Conservation (phyloP, 2,113 vertebrate genomes). For the Grus americana region DNA sequence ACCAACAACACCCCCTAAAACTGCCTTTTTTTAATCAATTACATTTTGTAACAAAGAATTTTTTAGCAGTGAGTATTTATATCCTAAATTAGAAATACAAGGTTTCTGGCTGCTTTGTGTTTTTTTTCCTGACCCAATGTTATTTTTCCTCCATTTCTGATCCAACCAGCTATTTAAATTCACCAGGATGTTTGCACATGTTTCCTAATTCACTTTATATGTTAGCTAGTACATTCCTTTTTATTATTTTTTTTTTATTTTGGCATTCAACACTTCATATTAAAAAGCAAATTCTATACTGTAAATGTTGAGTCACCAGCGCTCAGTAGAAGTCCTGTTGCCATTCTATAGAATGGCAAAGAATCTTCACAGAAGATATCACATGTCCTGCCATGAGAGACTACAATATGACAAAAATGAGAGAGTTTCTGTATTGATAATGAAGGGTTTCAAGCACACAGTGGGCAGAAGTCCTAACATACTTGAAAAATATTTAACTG, state of each 20-base stretch:
- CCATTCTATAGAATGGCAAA: neutral
- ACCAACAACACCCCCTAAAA: neutral
- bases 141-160: constrained; percentile 65
- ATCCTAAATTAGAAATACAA: constrained; percentile 29
- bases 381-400: constrained; percentile 1
- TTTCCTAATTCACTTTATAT: constrained; percentile 35
- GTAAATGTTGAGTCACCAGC: neutral
- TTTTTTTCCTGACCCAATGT: constrained; percentile 44
- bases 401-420: constrained; percentile 55
- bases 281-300: neutral
- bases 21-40: neutral
- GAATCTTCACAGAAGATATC: neutral
- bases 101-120: constrained; percentile 37
- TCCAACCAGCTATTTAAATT: constrained; percentile 55
- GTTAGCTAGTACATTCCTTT: neutral
- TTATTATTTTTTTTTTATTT: neutral
- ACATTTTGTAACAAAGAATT: neutral
- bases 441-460: constrained; percentile 62
- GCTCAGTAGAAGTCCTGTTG: neutral
- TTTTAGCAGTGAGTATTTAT: constrained; percentile 32
- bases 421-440: constrained; percentile 69
- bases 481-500: constrained; percentile 85
- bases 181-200: constrained; percentile 52
- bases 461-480: constrained; percentile 80
- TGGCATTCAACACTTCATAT: neutral